phyloP scores from a whole-genome alignment of 2,113 vertebrate genomes.

The Tragelaphus buxtoni region DNA sequence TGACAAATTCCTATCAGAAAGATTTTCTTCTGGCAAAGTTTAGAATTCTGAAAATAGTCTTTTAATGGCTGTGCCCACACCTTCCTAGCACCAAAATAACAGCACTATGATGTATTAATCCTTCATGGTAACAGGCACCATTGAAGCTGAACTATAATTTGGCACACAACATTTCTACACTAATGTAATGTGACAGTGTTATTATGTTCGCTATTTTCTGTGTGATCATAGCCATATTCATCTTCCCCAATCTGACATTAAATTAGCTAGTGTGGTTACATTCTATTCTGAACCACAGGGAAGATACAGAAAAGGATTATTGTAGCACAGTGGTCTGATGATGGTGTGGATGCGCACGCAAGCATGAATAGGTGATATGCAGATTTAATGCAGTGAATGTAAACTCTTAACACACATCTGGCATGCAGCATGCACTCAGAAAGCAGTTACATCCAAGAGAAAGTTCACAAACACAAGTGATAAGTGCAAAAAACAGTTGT shows the following conservation, averaged over 20 bases:
- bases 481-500: not conserved
- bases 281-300: conserved; percentile 7
- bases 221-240: conserved; percentile 69
- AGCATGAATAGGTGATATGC: not conserved
- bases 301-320: conserved; percentile 28
- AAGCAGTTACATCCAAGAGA: not conserved
- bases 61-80: conserved; percentile 36
- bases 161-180: conserved; percentile 61
- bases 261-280: conserved; percentile 51
- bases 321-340: not conserved
- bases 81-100: conserved; percentile 11
- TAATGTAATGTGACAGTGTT: conserved; percentile 75
- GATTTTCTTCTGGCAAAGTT: not conserved
- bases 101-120: conserved; percentile 56
- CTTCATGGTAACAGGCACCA: conserved; percentile 59
- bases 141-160: conserved; percentile 68
- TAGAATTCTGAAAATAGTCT: conserved; percentile 58
- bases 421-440: not conserved
- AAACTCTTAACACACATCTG: not conserved
- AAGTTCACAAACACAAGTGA: not conserved
- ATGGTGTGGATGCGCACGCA: fast-evolving
- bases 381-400: not conserved
- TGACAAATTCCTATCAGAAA: not conserved
- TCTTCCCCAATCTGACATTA: conserved; percentile 70
- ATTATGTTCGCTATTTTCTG: conserved; percentile 72